Conservation (phyloP, 2,113 vertebrate species). For the Pelecanoides urinatrix region DNA sequence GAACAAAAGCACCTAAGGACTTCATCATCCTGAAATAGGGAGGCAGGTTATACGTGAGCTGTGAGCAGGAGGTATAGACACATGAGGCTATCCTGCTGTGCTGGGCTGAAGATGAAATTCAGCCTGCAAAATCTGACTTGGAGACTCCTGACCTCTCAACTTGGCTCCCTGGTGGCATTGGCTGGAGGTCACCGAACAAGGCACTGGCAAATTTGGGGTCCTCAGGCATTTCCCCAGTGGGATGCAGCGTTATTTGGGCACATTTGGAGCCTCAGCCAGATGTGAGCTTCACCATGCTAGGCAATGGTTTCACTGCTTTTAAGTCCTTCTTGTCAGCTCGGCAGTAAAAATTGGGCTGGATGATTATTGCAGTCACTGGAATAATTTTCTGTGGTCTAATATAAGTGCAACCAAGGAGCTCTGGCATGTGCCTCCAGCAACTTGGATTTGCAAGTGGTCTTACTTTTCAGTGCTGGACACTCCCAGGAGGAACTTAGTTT, state of each 20-base stretch:
- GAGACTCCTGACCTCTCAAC: neutral
- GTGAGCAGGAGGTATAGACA: neutral
- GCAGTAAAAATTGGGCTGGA: constrained; percentile 24
- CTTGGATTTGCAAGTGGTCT: constrained; percentile 57
- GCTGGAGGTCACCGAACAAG: neutral
- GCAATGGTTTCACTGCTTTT: neutral
- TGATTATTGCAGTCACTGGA: constrained; percentile 37
- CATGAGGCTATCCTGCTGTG: neutral
- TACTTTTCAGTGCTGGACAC: constrained; percentile 57
- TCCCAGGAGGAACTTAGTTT: constrained; percentile 45
- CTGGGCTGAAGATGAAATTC: neutral
- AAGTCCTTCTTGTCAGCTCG: neutral
- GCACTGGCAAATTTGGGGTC: neutral
- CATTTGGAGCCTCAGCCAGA: neutral
- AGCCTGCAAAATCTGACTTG: neutral
- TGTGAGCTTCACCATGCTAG: neutral
- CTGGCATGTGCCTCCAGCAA: constrained; percentile 58
- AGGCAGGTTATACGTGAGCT: neutral
- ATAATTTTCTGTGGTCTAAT: constrained; percentile 55
- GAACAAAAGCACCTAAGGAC: neutral
- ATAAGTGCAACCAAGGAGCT: constrained; percentile 50
- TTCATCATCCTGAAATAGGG: neutral
- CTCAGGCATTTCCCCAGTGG: neutral
- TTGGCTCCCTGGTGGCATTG: neutral
- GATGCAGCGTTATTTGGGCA: neutral